Evolutionary conservation across 92 coral and sea anemone genomes (phyloP).

Genomic region (Micromussa lordhowensis): DNA sequence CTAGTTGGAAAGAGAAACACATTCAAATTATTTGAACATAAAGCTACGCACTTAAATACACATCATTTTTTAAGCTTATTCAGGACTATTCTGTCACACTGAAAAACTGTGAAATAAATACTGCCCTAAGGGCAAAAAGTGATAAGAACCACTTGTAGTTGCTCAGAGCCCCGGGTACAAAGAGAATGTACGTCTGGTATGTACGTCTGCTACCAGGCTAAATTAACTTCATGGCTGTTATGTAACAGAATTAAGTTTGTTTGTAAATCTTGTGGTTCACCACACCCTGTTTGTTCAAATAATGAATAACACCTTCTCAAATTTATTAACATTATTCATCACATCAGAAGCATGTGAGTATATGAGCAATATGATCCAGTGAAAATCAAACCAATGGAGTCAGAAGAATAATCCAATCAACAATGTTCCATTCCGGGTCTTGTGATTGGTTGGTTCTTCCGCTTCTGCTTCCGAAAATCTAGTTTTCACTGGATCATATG

Average conservation of each 20-base stretch:
- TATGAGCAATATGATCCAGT: no score
- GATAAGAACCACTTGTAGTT: no score
- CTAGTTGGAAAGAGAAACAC: slow-evolving; percentile 30
- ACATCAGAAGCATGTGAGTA: no score
- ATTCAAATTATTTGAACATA: neutral
- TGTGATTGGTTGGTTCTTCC: no score
- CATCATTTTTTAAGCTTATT: neutral
- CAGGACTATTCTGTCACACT: neutral
- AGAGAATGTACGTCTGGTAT: neutral
- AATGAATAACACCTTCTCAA: neutral
- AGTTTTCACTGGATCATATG: no score
- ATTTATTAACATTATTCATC: neutral
- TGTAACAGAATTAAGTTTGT: neutral
- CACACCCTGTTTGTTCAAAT: neutral
- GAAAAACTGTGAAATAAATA: neutral
- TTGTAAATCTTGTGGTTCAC: neutral
- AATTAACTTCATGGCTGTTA: neutral
- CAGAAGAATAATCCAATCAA: no score
- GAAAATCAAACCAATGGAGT: no score
- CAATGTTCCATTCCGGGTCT: no score
- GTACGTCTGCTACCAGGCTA: no score
- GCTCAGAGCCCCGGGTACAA: no score
- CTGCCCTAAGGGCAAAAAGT: neutral
- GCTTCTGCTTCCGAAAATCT: no score
- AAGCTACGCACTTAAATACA: neutral